A percentile compares a stretch with the other conserved stretches of the same genome.
Conservation (phyloP, 2,888 invertebrate species). For the Eilema caniola region DNA sequence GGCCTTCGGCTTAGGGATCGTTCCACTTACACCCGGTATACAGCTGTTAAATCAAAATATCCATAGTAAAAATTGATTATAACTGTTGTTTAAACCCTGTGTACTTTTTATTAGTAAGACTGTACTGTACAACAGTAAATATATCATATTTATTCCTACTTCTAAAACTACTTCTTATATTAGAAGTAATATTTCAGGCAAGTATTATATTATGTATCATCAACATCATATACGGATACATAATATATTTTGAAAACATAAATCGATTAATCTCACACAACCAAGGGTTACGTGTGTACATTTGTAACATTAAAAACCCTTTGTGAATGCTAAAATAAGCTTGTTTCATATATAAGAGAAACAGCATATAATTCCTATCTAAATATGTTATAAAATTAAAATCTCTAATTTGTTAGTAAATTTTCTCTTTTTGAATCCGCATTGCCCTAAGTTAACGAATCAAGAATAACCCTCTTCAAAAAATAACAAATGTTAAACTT, state of each 20-base stretch:
- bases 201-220: not conserved
- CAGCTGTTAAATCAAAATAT: too few relatives aligned
- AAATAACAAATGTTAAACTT: not conserved
- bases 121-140: constrained; percentile 10
- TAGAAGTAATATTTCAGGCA: not conserved
- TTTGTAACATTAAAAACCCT: not conserved
- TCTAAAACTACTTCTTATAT: constrained; percentile 1
- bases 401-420: not conserved
- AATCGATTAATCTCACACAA: not conserved
- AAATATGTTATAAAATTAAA: too few relatives aligned
- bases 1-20: too few relatives aligned
- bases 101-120: too few relatives aligned
- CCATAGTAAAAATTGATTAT: too few relatives aligned
- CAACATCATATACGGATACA: not conserved
- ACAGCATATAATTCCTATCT: not conserved
- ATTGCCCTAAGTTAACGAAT: not conserved
- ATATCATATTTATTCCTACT: constrained; percentile 24
- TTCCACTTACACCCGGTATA: too few relatives aligned
- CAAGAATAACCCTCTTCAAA: not conserved
- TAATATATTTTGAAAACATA: not conserved
- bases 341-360: not conserved
- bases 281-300: not conserved
- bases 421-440: not conserved
- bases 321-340: not conserved
- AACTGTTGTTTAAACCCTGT: too few relatives aligned